Evolutionary conservation across 1,140 invertebrate genomes (phyloP), one percentile per base, ranked within the genome.

Genomic region (Ephestia elutella): DNA sequence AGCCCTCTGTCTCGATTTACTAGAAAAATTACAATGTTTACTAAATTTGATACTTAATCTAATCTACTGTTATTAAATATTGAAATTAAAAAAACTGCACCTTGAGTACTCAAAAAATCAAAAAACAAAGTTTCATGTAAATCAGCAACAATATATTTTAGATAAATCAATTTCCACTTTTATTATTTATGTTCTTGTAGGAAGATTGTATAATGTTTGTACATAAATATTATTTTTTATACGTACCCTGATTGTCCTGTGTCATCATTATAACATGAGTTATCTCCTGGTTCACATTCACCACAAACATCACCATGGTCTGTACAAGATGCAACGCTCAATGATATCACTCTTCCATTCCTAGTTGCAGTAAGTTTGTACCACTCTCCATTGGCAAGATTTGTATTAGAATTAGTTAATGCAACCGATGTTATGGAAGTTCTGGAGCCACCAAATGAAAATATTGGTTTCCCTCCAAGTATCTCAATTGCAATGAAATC

Each of bases 401-500:
- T 92, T 48, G 90, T 91, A 11, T 90, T 90, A 2, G 82, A 86
- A 61, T 90, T 87, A 25, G 90, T 90, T 7, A 96, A 93, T 0
- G 92, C 90, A 1, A 97, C 91, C 0, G 92, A 92, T 3, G 95
- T 95, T 32, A 97, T 96, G 3, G 95, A 95, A 20, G 95, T 96
- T 71, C 95, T 90, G 0, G 95, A 92, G 1, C 95, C 96, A 21
- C 96, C 96, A 75, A 96, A 97, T 0, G 96, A 97, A 82, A 99
- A 97, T 13, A 94, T 90, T 0, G 96, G 93, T 70, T 92, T 92
- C 0, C 96, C 96, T 35, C 93, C 91, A 0, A 97, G 90, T 54
- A 99, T 78, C 87, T 99, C 96, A 44, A 99, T 90, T 0, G 97
- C 96, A 25, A 99, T 92, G 78, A 98, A 98, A 79, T 98, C 96